Percentiles rank a stretch among this genome's conserved stretches.
These are phyloP conservation scores for Crypturellus undulatus DNA, from an alignment of 2,113 vertebrate genomes.

Conservation along the genomic window DNA sequence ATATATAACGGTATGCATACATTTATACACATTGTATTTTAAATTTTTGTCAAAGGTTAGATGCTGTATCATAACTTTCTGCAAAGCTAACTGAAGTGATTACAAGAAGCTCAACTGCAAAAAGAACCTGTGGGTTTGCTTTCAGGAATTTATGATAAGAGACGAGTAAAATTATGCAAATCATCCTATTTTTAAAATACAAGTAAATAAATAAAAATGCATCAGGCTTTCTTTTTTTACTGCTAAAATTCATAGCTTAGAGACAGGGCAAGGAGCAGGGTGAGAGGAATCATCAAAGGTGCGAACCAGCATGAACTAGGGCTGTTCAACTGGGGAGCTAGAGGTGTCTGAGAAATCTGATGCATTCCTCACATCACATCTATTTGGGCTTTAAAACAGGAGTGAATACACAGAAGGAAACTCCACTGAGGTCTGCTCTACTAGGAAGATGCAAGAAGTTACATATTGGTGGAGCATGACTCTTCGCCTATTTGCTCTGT, in stretches of 20 bases:
- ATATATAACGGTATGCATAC: neutral
- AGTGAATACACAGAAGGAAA: neutral
- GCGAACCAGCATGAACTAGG: neutral
- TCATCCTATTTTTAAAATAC: neutral
- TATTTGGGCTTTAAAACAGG: neutral
- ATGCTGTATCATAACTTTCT: neutral
- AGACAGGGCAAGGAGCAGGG: neutral
- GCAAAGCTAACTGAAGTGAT: neutral
- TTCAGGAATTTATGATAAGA: neutral
- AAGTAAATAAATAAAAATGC: neutral
- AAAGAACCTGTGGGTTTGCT: neutral
- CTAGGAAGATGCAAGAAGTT: neutral
- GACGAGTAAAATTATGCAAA: neutral
- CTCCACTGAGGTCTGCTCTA: neutral
- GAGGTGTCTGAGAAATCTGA: neutral
- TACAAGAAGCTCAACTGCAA: neutral
- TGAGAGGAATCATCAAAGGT: neutral
- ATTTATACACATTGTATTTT: neutral
- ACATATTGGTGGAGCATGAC: neutral
- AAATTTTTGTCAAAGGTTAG: neutral
- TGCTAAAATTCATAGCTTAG: neutral
- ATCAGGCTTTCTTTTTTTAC: neutral
- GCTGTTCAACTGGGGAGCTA: neutral
- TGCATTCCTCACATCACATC: neutral
- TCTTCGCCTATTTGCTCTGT: fast-evolving